These are phyloP conservation scores for Meleagris gallopavo DNA, from an alignment of 2,113 vertebrate species.

Conservation along the genomic window DNA sequence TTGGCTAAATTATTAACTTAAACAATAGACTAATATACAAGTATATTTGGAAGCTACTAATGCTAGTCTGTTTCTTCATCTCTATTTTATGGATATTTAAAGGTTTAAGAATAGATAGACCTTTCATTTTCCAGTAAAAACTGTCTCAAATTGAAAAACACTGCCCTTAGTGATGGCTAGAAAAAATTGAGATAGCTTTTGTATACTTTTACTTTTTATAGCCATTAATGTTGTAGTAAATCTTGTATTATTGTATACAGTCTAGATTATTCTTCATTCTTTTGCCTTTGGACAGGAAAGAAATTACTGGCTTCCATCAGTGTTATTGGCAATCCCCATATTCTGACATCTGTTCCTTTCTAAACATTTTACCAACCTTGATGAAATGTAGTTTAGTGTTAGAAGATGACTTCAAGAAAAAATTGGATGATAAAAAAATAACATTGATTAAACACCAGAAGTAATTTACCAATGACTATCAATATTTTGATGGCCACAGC, in stretches of 20 bases:
- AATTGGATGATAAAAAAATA: constrained; percentile 77
- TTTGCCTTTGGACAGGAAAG: constrained; percentile 90
- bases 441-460: constrained; percentile 78
- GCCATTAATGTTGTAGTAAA: constrained; percentile 75
- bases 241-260: constrained; percentile 75
- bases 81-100: constrained; percentile 73
- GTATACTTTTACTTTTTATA: constrained; percentile 75
- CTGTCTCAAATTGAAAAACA: constrained; percentile 74
- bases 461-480: constrained; percentile 74
- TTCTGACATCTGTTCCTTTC: constrained; percentile 96
- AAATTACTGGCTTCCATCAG: constrained; percentile 92
- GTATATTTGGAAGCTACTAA: constrained; percentile 76
- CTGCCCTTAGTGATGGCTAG: constrained; percentile 67
- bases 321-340: constrained; percentile 89
- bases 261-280: constrained; percentile 84
- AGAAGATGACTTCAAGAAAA: constrained; percentile 75
- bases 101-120: constrained; percentile 70
- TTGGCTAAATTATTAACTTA: constrained; percentile 82
- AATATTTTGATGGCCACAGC: constrained; percentile 73
- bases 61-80: constrained; percentile 66
- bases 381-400: constrained; percentile 84
- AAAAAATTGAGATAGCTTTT: constrained; percentile 72
- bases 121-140: constrained; percentile 72
- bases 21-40: constrained; percentile 76
- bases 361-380: constrained; percentile 94